phyloP scores from a whole-genome alignment of 2,113 vertebrate genomes.

The Strix uralensis region DNA sequence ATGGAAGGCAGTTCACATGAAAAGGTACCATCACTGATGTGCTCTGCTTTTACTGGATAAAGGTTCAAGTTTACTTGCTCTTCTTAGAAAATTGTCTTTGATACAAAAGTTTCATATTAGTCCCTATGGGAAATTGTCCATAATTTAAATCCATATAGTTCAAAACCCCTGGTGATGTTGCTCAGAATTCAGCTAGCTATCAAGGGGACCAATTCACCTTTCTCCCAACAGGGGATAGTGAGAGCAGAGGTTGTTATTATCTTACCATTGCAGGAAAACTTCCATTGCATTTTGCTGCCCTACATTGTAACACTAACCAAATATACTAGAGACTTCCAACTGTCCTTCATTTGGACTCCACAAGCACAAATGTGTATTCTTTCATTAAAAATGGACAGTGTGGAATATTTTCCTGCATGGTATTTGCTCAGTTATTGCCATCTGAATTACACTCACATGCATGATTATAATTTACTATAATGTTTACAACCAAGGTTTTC shows the following conservation, averaged over 20 bases:
- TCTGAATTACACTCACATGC: constrained; percentile 49
- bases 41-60: not conserved
- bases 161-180: constrained; percentile 17
- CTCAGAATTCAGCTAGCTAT: constrained; percentile 21
- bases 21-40: not conserved
- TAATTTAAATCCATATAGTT: constrained; percentile 48
- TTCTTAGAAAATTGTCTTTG: constrained; percentile 20
- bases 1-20: not conserved
- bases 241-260: constrained; percentile 46
- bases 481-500: constrained; percentile 61
- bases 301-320: not conserved
- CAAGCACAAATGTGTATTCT: constrained; percentile 3
- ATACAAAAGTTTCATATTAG: not conserved
- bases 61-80: not conserved
- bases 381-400: constrained; percentile 36
- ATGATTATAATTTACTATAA: constrained; percentile 64
- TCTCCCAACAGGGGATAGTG: constrained; percentile 20
- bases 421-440: constrained; percentile 43
- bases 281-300: constrained; percentile 24
- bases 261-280: constrained; percentile 27
- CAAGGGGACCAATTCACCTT: constrained; percentile 34
- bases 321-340: not conserved
- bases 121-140: not conserved
- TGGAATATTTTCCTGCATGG: constrained; percentile 44
- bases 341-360: constrained; percentile 35